Percentiles rank a stretch among this genome's conserved stretches.
phyloP scores from a whole-genome alignment of 2,113 vertebrate species.

The Aythya baeri region DNA sequence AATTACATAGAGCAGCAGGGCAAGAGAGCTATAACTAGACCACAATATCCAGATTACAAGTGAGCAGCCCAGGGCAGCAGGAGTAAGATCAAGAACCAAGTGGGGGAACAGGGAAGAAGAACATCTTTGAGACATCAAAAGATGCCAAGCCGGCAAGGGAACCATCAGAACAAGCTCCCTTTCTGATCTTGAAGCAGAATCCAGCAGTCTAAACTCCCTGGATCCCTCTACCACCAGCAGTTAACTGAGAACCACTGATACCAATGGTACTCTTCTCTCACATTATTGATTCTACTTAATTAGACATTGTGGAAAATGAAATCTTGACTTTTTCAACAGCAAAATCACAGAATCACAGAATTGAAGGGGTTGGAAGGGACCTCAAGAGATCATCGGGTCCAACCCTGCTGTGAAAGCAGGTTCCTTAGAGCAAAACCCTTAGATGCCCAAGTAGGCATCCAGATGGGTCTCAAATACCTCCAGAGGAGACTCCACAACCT shows the following conservation, averaged over 20 bases:
- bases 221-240: not conserved
- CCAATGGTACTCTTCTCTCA: not conserved
- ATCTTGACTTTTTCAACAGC: not conserved
- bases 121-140: not conserved
- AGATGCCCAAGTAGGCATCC: too few species aligned
- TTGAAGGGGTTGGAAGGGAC: too few species aligned
- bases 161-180: not conserved
- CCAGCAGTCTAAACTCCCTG: not conserved
- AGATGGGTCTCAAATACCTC: too few species aligned
- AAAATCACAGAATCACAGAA: too few species aligned
- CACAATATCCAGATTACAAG: not conserved
- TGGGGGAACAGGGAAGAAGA: not conserved
- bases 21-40: slow-evolving; percentile 14
- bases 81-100: not conserved
- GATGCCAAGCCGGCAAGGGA: not conserved
- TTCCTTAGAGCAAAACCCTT: too few species aligned
- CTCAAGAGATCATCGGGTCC: too few species aligned
- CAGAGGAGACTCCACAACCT: too few species aligned
- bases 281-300: not conserved
- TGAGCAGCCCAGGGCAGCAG: not conserved
- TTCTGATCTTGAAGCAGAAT: not conserved
- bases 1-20: not conserved
- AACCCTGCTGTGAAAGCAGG: too few species aligned
- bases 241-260: fast-evolving
- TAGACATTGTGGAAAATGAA: not conserved